phyloP scores from a whole-genome alignment of 1,140 invertebrate species.

The Temnothorax longispinosus region DNA sequence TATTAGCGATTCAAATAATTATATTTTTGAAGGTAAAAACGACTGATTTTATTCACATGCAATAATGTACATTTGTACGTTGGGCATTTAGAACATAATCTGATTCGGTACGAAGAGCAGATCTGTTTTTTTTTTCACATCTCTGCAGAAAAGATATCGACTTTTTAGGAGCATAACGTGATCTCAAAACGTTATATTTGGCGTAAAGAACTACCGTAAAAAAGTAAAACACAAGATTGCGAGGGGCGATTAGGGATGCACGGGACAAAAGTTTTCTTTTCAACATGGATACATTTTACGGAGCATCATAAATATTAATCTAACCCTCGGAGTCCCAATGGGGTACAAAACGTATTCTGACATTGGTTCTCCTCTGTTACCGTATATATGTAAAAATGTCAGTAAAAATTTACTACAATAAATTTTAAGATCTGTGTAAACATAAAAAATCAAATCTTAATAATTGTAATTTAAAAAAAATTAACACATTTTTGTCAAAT shows the following conservation, averaged over 20 bases:
- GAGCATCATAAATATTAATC: conserved; percentile 47
- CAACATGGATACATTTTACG: conserved; percentile 41
- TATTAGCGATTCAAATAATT: background rate
- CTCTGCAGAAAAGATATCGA: background rate
- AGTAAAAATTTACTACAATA: background rate
- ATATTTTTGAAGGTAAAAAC: background rate
- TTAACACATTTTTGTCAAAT: background rate
- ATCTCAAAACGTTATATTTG: conserved; percentile 14
- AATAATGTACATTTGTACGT: background rate
- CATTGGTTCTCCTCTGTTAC: conserved; percentile 16
- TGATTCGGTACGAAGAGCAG: background rate
- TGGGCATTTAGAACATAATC: background rate
- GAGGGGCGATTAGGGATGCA: conserved; percentile 41
- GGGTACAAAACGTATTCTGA: conserved; percentile 13
- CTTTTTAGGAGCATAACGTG: background rate
- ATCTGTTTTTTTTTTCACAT: background rate
- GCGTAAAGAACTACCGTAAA: background rate
- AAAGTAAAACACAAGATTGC: conserved; percentile 40
- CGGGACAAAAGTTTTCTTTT: conserved; percentile 40
- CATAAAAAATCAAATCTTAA: background rate
- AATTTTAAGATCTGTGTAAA: background rate
- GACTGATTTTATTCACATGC: background rate
- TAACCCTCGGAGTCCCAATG: conserved; percentile 24
- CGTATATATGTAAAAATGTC: background rate
- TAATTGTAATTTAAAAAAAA: background rate